Base-by-base conservation (phyloP, 2,888 invertebrate species). In the Cyclophora punctaria region DNA sequence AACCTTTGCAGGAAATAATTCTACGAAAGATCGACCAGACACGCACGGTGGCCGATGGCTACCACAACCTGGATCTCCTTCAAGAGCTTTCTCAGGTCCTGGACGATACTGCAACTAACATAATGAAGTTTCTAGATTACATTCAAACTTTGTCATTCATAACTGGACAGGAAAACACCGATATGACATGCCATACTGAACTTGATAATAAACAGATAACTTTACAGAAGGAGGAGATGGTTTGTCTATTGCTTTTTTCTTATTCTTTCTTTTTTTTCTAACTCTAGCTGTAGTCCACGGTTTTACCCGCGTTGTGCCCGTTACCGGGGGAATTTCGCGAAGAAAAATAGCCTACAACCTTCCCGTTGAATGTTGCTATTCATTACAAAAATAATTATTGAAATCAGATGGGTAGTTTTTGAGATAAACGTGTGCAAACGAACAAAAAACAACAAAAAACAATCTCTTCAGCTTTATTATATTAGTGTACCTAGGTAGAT, bases 191-290 rank as follows among this genome's bases (percentile, higher is more conserved):
- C 45, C 62, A 49, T 20, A 81, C 80, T 0, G 80, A 81, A 5
- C 62, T 85, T 37, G 84, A 85, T 52, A 57, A 58, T 6, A 82
- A 78, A 53, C 80, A 79, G 46, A 41, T 74, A 35, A 56, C 60
- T 3, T 58, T 84, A 40, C 82, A 81, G 51, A 81, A 63, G 46
- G 77, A 82, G 35, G 81, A 82, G 63, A 72, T 82, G 44, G 84
- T 83, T 71, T 53, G 33, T 20, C 20, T 20, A 20, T 20, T 20
- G 20, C 20, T 20, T 20, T 20, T 20, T 20, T 20, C 20, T 20
- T 20, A 20, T 20, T 20, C 20, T 20, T 20, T 20, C 20, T 20
- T 20, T 20, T 1, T 20, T 20, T 20, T 20, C 1, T 20, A 20
- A 20, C 20, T 20, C 2, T 3, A 33, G 7, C 3, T 43, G 40